phyloP scores from a whole-genome alignment of 2,797 vertebrate species.

The Psittacula echo region DNA sequence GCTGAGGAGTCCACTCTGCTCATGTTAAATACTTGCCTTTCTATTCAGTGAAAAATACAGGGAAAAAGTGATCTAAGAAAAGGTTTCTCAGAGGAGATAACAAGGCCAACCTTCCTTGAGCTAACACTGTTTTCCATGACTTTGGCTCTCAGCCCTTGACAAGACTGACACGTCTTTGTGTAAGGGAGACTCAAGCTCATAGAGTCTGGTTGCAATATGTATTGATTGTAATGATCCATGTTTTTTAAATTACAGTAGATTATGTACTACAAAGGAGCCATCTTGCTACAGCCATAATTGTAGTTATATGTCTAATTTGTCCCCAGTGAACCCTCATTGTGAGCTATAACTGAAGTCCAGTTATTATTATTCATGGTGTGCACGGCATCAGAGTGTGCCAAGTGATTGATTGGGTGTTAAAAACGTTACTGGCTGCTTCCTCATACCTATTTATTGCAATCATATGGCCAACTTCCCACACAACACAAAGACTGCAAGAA shows the following conservation, averaged over 20 bases:
- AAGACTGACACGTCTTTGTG: neutral
- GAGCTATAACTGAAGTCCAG: neutral
- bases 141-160: neutral
- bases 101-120: neutral
- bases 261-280: neutral
- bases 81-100: neutral
- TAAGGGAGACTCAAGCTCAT: neutral
- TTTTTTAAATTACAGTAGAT: neutral
- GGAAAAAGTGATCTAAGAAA: neutral
- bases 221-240: constrained; percentile 23
- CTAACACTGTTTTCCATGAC: neutral
- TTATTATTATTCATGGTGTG: neutral
- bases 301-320: neutral
- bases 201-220: neutral
- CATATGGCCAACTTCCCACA: neutral
- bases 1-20: neutral
- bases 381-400: neutral
- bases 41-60: neutral
- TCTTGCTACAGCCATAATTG: neutral
- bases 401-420: neutral
- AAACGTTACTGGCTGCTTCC: neutral
- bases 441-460: neutral
- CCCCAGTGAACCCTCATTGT: neutral
- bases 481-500: neutral
- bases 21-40: neutral